phyloP scores from a whole-genome alignment of 2,113 vertebrate genomes.

The Odobenus rosmarus region DNA sequence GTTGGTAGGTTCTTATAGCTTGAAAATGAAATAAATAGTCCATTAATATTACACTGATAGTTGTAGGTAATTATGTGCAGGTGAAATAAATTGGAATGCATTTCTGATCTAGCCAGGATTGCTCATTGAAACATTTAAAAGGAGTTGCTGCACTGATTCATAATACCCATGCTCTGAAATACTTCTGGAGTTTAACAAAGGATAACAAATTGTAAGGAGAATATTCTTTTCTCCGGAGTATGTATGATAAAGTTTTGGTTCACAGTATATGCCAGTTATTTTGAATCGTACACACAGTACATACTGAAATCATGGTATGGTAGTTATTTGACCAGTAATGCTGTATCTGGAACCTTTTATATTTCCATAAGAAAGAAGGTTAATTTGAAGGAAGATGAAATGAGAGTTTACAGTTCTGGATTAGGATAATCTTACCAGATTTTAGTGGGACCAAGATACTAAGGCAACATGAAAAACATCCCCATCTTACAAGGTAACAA shows the following conservation, averaged over 20 bases:
- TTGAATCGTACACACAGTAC: neutral
- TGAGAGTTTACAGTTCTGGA: constrained; percentile 32
- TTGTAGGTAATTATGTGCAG: constrained; percentile 5
- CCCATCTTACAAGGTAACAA: neutral
- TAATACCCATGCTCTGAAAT: constrained; percentile 30
- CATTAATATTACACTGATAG: neutral
- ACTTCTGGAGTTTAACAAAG: constrained; percentile 25
- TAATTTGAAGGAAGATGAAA: constrained; percentile 30
- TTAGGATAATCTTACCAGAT: constrained; percentile 1
- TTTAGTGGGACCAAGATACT: constrained; percentile 30
- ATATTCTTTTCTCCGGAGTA: constrained; percentile 11
- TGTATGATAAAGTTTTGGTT: neutral
- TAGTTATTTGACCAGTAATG: constrained; percentile 33
- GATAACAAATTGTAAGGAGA: constrained; percentile 37
- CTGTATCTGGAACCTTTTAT: neutral
- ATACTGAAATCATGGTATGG: neutral
- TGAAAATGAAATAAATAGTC: constrained; percentile 28
- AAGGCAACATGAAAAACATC: constrained; percentile 4
- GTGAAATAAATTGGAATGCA: constrained; percentile 31
- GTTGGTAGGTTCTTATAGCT: constrained; percentile 23
- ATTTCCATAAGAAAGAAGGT: constrained; percentile 17
- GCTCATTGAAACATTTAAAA: constrained; percentile 39
- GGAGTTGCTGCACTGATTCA: constrained; percentile 21
- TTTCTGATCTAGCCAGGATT: neutral
- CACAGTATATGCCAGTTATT: neutral